These are phyloP conservation scores for Rhegmatorhina hoffmannsi DNA, from an alignment of 2,113 vertebrate species.

Conservation along the genomic window DNA sequence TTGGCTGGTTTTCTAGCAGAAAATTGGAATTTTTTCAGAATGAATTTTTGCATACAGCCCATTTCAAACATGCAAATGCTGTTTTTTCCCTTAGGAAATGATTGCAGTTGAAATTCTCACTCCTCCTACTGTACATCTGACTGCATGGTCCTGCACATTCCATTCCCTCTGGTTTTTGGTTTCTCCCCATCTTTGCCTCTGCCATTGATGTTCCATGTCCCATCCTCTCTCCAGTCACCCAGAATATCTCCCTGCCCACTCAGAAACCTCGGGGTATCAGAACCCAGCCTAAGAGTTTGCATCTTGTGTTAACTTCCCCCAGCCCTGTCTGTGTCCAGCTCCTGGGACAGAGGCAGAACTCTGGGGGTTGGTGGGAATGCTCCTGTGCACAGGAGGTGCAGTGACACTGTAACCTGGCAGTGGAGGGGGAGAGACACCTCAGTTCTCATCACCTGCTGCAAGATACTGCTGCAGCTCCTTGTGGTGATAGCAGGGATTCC, in stretches of 20 bases:
- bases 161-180: neutral
- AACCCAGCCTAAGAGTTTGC: neutral
- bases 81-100: neutral
- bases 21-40: neutral
- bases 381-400: rapidly evolving
- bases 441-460: neutral
- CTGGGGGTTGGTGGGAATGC: neutral
- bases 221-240: neutral
- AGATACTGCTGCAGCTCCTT: neutral
- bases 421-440: neutral
- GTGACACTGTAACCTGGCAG: neutral
- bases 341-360: neutral
- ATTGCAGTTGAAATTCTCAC: neutral
- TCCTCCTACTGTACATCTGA: neutral
- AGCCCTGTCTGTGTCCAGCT: neutral
- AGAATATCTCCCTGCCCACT: neutral
- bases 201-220: neutral
- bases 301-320: neutral
- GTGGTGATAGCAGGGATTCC: neutral
- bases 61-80: neutral
- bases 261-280: neutral
- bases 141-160: neutral
- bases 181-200: neutral
- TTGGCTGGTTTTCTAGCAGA: neutral
- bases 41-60: neutral